Evolutionary conservation across 2,797 vertebrate species (phyloP).

Genomic region (Borostomias antarcticus): DNA sequence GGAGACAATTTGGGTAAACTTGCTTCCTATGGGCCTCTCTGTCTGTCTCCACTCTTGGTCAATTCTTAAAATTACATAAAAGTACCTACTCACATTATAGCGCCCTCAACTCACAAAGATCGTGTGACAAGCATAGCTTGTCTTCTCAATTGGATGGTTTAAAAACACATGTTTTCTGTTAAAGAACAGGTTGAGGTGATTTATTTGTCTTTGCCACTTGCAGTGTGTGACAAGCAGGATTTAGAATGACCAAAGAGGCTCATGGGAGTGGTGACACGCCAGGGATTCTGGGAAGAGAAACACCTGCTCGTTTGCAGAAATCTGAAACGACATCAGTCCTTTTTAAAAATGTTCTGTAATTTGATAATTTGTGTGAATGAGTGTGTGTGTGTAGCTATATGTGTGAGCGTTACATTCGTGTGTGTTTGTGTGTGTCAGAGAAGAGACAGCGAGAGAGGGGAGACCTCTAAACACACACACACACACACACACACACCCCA

Average conservation of each 20-base stretch:
- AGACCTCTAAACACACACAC: constrained; percentile 1
- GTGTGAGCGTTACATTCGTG: no score
- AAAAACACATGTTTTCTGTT: neutral
- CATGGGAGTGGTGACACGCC: constrained; percentile 25
- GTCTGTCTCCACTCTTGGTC: constrained; percentile 4
- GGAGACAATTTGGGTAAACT: constrained; percentile 30
- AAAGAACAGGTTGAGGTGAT: neutral
- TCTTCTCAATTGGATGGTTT: neutral
- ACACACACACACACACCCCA: neutral
- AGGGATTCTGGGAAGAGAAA: constrained; percentile 28
- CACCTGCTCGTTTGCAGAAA: constrained; percentile 33
- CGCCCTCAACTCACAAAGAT: neutral
- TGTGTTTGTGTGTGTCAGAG: neutral
- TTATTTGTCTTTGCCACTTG: constrained; percentile 11
- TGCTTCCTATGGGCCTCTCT: constrained; percentile 17
- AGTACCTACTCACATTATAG: neutral
- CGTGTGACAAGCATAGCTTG: neutral
- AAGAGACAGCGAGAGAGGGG: neutral
- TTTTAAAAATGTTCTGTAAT: constrained; percentile 15
- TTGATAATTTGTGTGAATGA: neutral
- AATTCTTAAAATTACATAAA: constrained; percentile 1
- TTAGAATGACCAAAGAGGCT: constrained; percentile 21
- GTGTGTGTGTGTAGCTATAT: no score
- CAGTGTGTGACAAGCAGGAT: constrained; percentile 11
- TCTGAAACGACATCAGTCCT: constrained; percentile 15